A percentile compares a stretch with the other conserved stretches of the same genome.
Conservation (phyloP, 53 echinoderm and acorn worm species). For the Patiria pectinifera region DNA sequence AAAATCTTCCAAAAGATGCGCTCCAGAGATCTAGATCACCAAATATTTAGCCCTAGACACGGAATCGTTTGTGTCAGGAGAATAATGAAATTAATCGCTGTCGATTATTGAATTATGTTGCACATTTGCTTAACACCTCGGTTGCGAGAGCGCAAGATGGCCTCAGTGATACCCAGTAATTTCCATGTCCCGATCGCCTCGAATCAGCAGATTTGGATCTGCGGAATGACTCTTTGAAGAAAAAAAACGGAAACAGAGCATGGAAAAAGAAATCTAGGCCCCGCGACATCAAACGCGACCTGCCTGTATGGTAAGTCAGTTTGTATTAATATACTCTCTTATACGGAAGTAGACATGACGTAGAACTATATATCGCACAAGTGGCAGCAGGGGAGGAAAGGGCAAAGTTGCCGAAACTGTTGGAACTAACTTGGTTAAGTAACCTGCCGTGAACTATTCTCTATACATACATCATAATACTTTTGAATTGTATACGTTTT, state of each 20-base stretch:
- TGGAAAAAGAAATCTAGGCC: not conserved
- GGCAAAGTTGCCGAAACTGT: not conserved
- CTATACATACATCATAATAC: not conserved
- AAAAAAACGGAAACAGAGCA: not conserved
- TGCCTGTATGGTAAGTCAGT: not conserved
- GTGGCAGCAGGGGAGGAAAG: conserved; percentile 2
- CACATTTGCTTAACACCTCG: conserved; percentile 63
- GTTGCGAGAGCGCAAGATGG: conserved; percentile 42
- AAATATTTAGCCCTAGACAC: conserved; percentile 27
- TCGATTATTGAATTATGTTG: conserved; percentile 61
- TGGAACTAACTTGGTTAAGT: too few species aligned
- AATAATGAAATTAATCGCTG: conserved; percentile 60
- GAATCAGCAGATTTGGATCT: conserved; percentile 57
- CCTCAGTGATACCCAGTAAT: conserved; percentile 42
- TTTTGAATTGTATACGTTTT: too few species aligned
- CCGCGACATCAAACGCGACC: conserved; percentile 40
- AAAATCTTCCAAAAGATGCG: not conserved
- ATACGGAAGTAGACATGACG: not conserved
- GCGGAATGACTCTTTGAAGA: conserved; percentile 8
- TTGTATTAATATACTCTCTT: not conserved
- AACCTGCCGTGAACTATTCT: not conserved
- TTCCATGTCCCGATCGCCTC: conserved; percentile 54
- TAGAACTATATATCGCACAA: not conserved
- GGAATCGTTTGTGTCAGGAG: conserved; percentile 58
- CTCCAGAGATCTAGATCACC: conserved; percentile 38